Evolutionary conservation across 2,113 vertebrate species (phyloP).

Genomic region (Mirza zaza): DNA sequence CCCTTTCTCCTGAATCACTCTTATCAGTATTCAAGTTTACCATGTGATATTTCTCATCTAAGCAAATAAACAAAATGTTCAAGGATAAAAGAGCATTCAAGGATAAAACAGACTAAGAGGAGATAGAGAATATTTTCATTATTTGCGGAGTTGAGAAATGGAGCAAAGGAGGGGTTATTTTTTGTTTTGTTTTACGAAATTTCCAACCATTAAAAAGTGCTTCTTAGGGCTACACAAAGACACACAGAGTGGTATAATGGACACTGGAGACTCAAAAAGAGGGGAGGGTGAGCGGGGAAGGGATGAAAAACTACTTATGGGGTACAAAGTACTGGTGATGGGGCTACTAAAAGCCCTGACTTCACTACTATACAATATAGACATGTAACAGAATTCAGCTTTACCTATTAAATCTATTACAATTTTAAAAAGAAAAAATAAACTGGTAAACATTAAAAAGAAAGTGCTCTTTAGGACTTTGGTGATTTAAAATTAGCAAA

Average conservation of each 20-base stretch:
- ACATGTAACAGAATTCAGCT: too few species aligned
- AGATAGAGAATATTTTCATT: not conserved
- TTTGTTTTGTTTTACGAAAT: constrained; percentile 18
- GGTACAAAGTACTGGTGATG: too few species aligned
- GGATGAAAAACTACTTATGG: too few species aligned
- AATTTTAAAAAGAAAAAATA: too few species aligned
- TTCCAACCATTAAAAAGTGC: not conserved
- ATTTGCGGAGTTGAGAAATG: not conserved
- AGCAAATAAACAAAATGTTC: not conserved
- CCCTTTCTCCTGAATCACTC: not conserved
- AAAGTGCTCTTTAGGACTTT: not conserved
- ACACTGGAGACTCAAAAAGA: too few species aligned
- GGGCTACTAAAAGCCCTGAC: too few species aligned
- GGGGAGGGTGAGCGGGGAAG: too few species aligned
- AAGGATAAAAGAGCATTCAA: not conserved
- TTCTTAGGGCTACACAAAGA: not conserved
- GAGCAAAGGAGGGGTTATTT: not conserved
- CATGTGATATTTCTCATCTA: not conserved
- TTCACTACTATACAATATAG: too few species aligned
- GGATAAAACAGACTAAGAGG: not conserved
- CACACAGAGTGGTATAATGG: too few species aligned
- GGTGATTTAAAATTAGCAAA: not conserved
- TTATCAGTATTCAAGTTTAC: not conserved
- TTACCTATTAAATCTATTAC: too few species aligned
- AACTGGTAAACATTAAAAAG: not conserved